Conservation (phyloP, 2,888 invertebrate genomes). For the Polymixis flavicincta region DNA sequence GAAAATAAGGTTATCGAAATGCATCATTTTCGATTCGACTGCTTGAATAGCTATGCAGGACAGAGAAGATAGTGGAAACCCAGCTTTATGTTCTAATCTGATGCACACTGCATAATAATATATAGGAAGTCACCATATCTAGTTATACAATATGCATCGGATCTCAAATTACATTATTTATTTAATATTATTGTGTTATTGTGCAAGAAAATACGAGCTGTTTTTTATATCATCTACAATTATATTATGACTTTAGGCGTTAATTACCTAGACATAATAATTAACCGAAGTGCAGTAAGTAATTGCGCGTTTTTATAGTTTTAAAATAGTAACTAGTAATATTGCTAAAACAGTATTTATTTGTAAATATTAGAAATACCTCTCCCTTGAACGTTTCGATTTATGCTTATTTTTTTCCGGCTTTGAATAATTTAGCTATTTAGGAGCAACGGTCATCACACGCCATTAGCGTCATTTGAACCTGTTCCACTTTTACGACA, state of each 20-base stretch:
- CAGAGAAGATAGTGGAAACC: background rate
- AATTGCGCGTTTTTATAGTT: constrained; percentile 1
- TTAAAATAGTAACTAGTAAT: background rate
- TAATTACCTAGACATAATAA: background rate
- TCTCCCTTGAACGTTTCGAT: constrained; percentile 4
- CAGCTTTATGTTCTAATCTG: background rate
- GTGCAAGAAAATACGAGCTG: background rate
- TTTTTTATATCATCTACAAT: constrained; percentile 13
- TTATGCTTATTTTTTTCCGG: background rate
- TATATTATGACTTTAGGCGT: background rate
- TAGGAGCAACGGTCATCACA: background rate
- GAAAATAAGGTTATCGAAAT: too few relatives aligned
- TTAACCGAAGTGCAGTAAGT: background rate
- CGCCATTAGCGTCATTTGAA: constrained; percentile 2
- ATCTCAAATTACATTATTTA: constrained; percentile 7
- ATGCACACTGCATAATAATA: background rate
- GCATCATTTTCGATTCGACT: too few relatives aligned
- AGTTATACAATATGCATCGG: background rate
- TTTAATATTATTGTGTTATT: background rate
- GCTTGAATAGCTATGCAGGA: too few relatives aligned
- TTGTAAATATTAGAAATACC: constrained; percentile 7
- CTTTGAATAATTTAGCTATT: constrained; percentile 36
- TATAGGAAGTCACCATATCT: constrained; percentile 8
- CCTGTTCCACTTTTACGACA: constrained; percentile 14
- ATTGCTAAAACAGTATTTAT: background rate